Percentiles rank a stretch among this genome's conserved stretches.
Evolutionary conservation across 2,113 vertebrate species (phyloP).

Genomic region (Nestor notabilis): DNA sequence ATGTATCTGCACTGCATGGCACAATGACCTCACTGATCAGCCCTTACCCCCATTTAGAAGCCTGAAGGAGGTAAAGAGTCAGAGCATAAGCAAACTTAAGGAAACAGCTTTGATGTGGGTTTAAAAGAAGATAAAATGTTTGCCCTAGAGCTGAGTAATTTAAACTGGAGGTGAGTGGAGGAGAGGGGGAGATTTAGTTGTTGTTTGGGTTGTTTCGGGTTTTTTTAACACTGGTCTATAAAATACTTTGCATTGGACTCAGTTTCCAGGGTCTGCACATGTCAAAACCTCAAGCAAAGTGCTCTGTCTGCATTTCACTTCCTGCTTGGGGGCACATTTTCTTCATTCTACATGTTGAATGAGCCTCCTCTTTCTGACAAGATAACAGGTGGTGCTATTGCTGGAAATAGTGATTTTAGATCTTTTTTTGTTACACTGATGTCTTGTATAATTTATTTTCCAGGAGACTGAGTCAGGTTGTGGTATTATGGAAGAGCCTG

Average conservation of each 20-base stretch:
- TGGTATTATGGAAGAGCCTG: slow-evolving; percentile 92
- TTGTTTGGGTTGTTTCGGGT: neutral
- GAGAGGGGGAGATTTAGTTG: neutral
- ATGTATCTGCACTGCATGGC: fast-evolving
- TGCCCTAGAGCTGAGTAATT: neutral
- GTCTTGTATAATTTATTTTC: neutral
- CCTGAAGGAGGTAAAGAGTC: neutral
- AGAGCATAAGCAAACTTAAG: neutral
- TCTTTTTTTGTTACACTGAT: neutral
- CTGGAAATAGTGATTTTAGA: neutral
- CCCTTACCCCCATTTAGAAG: neutral
- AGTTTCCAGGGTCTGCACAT: neutral
- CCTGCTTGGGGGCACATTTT: neutral
- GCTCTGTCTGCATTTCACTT: neutral
- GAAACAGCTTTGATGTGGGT: neutral
- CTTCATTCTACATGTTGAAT: neutral
- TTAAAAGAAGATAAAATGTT: neutral
- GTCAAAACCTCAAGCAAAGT: neutral
- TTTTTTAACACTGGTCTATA: neutral
- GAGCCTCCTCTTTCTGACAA: neutral
- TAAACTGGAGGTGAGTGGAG: neutral
- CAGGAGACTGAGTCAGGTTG: slow-evolving; percentile 76
- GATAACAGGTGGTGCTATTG: neutral
- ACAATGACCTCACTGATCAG: neutral
- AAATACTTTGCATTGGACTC: neutral